Percentiles rank a stretch among this genome's conserved stretches.
phyloP scores from a whole-genome alignment of 1,140 invertebrate genomes.

The Papilio helenus region DNA sequence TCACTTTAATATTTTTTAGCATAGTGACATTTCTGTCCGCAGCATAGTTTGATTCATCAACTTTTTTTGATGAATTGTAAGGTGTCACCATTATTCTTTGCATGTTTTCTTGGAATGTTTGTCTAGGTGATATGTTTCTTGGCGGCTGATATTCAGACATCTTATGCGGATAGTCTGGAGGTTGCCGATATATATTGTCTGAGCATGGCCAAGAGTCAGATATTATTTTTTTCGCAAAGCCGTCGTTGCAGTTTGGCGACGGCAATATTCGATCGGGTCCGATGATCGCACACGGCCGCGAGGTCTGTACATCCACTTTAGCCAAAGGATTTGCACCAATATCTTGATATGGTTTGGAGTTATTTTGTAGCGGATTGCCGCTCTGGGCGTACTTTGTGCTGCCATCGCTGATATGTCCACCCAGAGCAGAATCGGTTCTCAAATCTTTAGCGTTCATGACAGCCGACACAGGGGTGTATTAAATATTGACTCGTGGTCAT shows the following conservation, averaged over 20 bases:
- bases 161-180: conserved; percentile 68
- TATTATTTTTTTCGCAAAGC: conserved; percentile 64
- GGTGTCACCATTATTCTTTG: conserved; percentile 77
- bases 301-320: conserved; percentile 66
- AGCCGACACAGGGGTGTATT: conserved; percentile 46
- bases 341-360: conserved; percentile 69
- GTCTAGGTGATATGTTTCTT: conserved; percentile 80
- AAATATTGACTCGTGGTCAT: conserved; percentile 54
- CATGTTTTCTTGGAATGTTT: conserved; percentile 83
- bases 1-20: conserved; percentile 65
- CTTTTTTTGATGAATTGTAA: conserved; percentile 64
- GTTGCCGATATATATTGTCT: conserved; percentile 60
- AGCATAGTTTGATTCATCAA: conserved; percentile 60
- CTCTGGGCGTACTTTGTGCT: conserved; percentile 63
- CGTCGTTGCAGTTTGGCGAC: conserved; percentile 54
- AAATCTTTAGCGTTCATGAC: conserved; percentile 78
- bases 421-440: conserved; percentile 60
- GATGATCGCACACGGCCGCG: conserved; percentile 80
- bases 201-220: conserved; percentile 63
- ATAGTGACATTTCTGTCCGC: conserved; percentile 47
- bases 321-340: conserved; percentile 65
- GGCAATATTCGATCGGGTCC: conserved; percentile 75
- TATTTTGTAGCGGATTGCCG: conserved; percentile 56
- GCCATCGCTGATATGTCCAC: conserved; percentile 67
- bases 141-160: conserved; percentile 65